These are phyloP conservation scores for Gallinago jamesoni DNA, from an alignment of 2,113 vertebrate genomes.

Conservation along the genomic window DNA sequence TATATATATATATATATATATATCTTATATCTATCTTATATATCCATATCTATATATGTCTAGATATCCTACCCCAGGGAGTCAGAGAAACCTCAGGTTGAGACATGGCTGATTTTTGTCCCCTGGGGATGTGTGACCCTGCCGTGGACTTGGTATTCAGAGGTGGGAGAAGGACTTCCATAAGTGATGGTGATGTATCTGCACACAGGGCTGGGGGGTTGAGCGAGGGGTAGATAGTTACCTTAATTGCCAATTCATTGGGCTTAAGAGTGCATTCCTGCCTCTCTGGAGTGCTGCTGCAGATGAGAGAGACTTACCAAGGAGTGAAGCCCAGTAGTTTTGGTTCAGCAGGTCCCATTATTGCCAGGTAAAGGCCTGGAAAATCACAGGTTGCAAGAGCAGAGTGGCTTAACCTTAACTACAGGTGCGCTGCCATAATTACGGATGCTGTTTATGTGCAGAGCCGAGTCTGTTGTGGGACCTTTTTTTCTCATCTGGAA, in stretches of 20 bases:
- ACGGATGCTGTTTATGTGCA: not conserved
- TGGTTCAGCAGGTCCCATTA: not conserved
- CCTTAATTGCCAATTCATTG: not conserved
- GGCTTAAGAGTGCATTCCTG: not conserved
- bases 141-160: not conserved
- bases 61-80: not conserved
- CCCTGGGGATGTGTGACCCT: not conserved
- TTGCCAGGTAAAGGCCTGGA: not conserved
- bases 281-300: not conserved
- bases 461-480: not conserved
- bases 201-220: not conserved
- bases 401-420: not conserved
- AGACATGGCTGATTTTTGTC: not conserved
- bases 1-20: too few relatives aligned
- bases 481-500: not conserved
- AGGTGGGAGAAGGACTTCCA: fast-evolving
- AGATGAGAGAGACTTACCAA: fast-evolving
- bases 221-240: not conserved
- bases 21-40: too few relatives aligned
- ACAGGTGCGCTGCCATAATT: not conserved
- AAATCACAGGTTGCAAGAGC: not conserved
- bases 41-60: too few relatives aligned
- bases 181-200: not conserved
- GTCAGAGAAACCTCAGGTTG: not conserved
- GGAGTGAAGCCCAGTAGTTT: not conserved